Evolutionary conservation across 1,140 invertebrate genomes (phyloP), one percentile per base, ranked within the genome.

Genomic region (Rhyzopertha dominica): DNA sequence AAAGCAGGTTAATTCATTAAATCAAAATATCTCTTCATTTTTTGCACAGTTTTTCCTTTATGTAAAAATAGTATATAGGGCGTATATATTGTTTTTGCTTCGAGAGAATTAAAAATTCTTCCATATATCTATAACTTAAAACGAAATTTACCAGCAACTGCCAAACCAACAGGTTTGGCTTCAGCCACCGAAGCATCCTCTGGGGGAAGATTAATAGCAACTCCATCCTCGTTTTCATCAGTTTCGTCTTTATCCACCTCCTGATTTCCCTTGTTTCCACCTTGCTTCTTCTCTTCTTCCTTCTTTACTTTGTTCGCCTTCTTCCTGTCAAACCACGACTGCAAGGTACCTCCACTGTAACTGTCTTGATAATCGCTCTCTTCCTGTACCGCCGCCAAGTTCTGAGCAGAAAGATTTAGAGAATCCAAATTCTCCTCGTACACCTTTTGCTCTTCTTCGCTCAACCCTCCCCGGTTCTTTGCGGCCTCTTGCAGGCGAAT

Each of bases 101-200:
- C n/a, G n/a, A n/a, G n/a, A n/a, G n/a, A n/a, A n/a, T n/a, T 25
- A 34, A 4, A 9, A 22, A 37, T 45, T 16, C 16, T 7, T 16
- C 14, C 36, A 44, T 12, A 43, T 23, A 14, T 9, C 13, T 4
- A 22, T 30, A 40, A 43, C 16, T 43, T 23, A 18, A 7, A 22
- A 34, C 10, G 13, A 23, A 17, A 47, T 32, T 49, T 56, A 53
- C 72, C 72, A 19, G 73, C 73, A 19, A 74, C 64, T 2, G 72
- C 67, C 28, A 74, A 53, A 67, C 81, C 81, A 23, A 83, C 72
- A 37, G 82, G 82, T 58, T 81, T 82, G 1, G 81, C 81, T 64
- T 85, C 81, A 35, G 82, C 81, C 25, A 85, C 74, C 0, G 75
- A 76, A 7, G 76, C 73, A 42, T 74, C 73, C 10, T 75, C 71